Evolutionary conservation across 2,797 vertebrate genomes (phyloP).

Genomic region (Hoplostethus mediterraneus): DNA sequence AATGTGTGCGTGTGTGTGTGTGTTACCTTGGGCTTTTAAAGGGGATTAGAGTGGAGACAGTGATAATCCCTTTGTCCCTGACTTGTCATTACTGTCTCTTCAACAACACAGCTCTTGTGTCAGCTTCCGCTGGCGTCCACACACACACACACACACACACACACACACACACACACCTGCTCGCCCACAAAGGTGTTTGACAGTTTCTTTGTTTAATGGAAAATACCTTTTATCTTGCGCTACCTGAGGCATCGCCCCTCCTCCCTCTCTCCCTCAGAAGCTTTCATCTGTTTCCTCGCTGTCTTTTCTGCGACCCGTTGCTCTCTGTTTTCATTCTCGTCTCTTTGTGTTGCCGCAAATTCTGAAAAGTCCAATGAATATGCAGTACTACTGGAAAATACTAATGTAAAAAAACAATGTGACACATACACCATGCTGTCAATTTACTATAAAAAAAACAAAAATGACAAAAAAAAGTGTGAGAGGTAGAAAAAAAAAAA

Average conservation of each 20-base stretch:
- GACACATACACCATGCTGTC: slow-evolving; percentile 20
- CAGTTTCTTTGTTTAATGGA: slow-evolving; percentile 83
- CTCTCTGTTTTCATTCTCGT: slow-evolving; percentile 70
- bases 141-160: slow-evolving; percentile 38
- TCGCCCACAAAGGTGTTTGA: slow-evolving; percentile 75
- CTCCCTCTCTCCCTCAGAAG: slow-evolving; percentile 53
- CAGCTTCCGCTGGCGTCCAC: slow-evolving; percentile 58
- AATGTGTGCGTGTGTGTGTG: slow-evolving; percentile 52
- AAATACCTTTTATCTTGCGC: slow-evolving; percentile 81
- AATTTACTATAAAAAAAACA: slow-evolving; percentile 10
- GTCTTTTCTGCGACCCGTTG: slow-evolving; percentile 51
- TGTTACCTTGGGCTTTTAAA: slow-evolving; percentile 77
- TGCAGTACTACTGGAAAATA: not conserved
- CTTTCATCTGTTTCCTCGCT: slow-evolving; percentile 74
- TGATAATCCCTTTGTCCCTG: slow-evolving; percentile 85
- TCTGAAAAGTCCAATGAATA: slow-evolving; percentile 40
- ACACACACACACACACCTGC: slow-evolving; percentile 60
- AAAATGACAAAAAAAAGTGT: not conserved
- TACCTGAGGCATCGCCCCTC: slow-evolving; percentile 75
- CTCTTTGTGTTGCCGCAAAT: slow-evolving; percentile 57
- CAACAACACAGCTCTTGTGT: slow-evolving; percentile 64
- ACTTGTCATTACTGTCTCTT: slow-evolving; percentile 80
- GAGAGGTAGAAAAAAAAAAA: not conserved
- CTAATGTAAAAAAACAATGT: slow-evolving; percentile 29
- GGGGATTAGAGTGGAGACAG: slow-evolving; percentile 82